phyloP scores from a whole-genome alignment of 2,888 invertebrate genomes.

The Myathropa florea region DNA sequence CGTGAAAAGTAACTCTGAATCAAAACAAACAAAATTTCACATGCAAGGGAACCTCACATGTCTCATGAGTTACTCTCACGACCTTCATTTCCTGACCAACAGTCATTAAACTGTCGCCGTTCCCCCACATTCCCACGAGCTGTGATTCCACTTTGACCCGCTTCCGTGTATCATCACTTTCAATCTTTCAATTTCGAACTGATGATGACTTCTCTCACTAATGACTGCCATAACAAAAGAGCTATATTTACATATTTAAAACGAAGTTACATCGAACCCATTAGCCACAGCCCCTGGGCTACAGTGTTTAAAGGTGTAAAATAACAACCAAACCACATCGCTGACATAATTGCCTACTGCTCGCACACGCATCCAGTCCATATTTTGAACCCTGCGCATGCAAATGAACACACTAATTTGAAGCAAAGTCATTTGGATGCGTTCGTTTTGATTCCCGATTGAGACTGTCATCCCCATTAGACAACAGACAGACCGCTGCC shows the following conservation, averaged over 20 bases:
- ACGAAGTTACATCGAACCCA: conserved; percentile 37
- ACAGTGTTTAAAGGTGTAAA: conserved; percentile 55
- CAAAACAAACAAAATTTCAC: not conserved
- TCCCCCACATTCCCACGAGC: conserved; percentile 39
- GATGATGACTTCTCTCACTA: conserved; percentile 56
- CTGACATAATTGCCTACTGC: conserved; percentile 62
- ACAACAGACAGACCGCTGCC: conserved; percentile 2
- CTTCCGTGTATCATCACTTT: conserved; percentile 8
- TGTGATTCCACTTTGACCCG: conserved; percentile 15
- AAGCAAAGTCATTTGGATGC: conserved; percentile 61
- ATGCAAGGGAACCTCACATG: not conserved
- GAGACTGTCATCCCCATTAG: conserved; percentile 50
- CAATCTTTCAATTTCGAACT: conserved; percentile 43
- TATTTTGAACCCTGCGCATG: conserved; percentile 14
- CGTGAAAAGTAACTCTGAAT: not conserved
- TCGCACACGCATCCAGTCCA: conserved; percentile 38
- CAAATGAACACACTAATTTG: conserved; percentile 67
- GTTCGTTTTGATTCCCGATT: too few species aligned
- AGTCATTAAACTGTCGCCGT: conserved; percentile 1
- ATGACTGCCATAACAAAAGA: conserved; percentile 51
- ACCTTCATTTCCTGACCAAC: conserved; percentile 46
- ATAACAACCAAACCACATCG: conserved; percentile 60
- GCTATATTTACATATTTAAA: conserved; percentile 54
- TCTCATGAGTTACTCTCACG: conserved; percentile 34
- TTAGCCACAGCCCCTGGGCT: conserved; percentile 16